Evolutionary conservation across 2,797 vertebrate species (phyloP).

Genomic region (Xyrichtys novacula): DNA sequence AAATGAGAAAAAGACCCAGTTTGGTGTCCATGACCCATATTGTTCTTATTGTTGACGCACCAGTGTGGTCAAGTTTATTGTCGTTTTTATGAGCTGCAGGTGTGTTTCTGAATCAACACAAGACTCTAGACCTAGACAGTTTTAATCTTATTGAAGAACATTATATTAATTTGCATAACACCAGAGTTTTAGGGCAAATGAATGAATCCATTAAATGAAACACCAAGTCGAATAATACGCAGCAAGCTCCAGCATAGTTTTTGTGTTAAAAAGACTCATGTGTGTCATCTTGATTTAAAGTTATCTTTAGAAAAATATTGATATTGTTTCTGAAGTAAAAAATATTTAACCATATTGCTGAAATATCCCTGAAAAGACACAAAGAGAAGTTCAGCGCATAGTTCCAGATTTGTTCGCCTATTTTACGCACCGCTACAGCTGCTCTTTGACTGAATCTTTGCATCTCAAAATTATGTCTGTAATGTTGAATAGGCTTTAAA

Average conservation of each 20-base stretch:
- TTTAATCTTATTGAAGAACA: conserved; percentile 3
- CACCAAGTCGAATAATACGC: conserved; percentile 7
- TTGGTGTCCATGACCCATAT: conserved; percentile 67
- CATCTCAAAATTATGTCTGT: conserved; percentile 86
- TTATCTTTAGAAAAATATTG: not conserved
- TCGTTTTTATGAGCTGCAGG: conserved; percentile 61
- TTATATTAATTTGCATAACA: conserved; percentile 7
- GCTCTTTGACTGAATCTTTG: conserved; percentile 43
- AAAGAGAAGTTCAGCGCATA: not conserved
- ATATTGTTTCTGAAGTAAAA: conserved; percentile 3
- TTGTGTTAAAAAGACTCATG: not conserved
- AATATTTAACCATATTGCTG: conserved; percentile 3
- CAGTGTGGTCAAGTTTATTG: conserved; percentile 50
- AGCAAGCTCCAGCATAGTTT: conserved; percentile 1
- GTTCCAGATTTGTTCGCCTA: conserved; percentile 35
- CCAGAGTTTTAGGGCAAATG: not conserved
- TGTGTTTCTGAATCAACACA: conserved; percentile 16
- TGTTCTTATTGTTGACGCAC: conserved; percentile 59
- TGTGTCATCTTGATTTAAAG: not conserved
- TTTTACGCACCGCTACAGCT: conserved; percentile 72
- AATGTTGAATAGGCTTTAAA: conserved; percentile 91
- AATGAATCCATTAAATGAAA: conserved; percentile 18
- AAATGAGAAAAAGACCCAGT: conserved; percentile 68
- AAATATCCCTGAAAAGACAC: conserved; percentile 1
- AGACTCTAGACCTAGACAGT: conserved; percentile 5